Conservation (phyloP, 2,113 vertebrate species). For the Willisornis vidua region DNA sequence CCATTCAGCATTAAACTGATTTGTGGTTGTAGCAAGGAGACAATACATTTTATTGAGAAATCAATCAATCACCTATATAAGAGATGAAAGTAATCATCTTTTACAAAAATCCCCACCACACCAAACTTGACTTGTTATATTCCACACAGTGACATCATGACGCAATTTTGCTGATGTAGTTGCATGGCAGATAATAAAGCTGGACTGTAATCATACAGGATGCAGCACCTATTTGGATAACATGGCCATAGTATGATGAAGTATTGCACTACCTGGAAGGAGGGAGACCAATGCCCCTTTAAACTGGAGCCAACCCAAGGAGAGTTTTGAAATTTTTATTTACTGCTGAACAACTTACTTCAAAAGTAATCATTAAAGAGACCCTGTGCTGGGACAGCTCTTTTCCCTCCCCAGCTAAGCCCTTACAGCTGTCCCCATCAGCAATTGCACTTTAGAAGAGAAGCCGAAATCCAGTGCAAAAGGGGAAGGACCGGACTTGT, state of each 20-base stretch:
- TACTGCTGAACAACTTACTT: not conserved
- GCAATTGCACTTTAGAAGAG: rapidly evolving
- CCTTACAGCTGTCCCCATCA: not conserved
- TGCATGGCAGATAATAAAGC: not conserved
- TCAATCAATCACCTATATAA: rapidly evolving
- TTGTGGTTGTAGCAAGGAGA: not conserved
- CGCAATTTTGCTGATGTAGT: not conserved
- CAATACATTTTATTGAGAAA: not conserved
- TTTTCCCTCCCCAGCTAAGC: not conserved
- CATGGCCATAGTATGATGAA: not conserved
- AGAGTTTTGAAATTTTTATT: not conserved
- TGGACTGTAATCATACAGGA: not conserved
- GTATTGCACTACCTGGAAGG: not conserved
- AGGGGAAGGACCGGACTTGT: not conserved
- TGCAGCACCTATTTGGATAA: not conserved
- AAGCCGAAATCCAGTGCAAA: not conserved
- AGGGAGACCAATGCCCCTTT: not conserved
- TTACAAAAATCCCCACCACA: not conserved
- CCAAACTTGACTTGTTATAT: not conserved
- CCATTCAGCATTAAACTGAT: not conserved
- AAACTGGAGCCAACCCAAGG: not conserved
- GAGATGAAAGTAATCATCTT: not conserved
- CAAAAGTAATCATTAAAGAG: not conserved
- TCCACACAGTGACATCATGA: not conserved
- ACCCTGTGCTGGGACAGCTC: not conserved